These are phyloP conservation scores for Rhinolophus ferrumequinum DNA, from an alignment of 2,113 vertebrate genomes.

Conservation along the genomic window DNA sequence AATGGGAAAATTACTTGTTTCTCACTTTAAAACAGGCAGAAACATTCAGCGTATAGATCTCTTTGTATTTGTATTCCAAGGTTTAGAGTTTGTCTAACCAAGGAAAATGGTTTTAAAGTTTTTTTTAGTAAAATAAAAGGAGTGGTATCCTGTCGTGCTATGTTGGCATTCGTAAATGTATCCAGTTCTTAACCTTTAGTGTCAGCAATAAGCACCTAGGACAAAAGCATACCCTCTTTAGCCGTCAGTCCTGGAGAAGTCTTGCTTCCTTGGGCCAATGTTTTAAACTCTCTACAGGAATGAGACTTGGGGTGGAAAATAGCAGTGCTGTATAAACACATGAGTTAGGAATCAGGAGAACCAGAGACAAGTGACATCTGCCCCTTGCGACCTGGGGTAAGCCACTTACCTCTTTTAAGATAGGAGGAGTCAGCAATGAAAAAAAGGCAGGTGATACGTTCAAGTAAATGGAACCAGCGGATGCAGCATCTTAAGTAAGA, in stretches of 20 bases:
- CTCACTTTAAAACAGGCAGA: not conserved
- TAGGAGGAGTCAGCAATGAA: not conserved
- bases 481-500: not conserved
- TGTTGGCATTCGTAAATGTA: not conserved
- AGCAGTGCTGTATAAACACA: not conserved
- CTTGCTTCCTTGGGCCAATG: not conserved
- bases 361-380: not conserved
- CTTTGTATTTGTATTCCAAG: not conserved
- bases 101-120: not conserved
- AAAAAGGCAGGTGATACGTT: not conserved
- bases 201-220: not conserved
- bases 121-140: not conserved
- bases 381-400: not conserved
- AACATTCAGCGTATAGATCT: not conserved
- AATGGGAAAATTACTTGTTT: not conserved
- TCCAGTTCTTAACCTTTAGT: not conserved
- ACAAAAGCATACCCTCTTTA: not conserved
- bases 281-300: not conserved
- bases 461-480: not conserved
- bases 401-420: not conserved
- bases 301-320: not conserved
- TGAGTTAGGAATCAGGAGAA: not conserved
- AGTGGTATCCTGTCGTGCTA: not conserved
- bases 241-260: not conserved
- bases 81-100: not conserved